Percentiles rank a stretch among this genome's conserved stretches.
phyloP scores from a whole-genome alignment of 2,113 vertebrate genomes.

The Cygnus atratus region DNA sequence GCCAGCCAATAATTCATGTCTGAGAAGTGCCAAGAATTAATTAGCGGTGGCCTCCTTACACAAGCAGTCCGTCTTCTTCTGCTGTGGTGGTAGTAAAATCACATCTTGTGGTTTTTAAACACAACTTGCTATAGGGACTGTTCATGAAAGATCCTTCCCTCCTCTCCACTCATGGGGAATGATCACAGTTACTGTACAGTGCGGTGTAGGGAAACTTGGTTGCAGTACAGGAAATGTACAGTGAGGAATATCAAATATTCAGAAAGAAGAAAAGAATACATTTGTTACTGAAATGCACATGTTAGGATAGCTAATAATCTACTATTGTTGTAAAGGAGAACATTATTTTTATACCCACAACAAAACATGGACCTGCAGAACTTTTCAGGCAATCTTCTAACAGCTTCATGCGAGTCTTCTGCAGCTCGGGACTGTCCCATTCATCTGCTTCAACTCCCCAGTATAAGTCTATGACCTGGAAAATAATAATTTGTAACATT shows the following conservation, averaged over 20 bases:
- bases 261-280: background rate
- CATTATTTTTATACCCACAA: slow-evolving; percentile 90
- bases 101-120: background rate
- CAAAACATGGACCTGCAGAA: slow-evolving; percentile 98
- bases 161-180: background rate
- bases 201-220: background rate
- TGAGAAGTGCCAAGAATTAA: background rate
- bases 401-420: slow-evolving; percentile 93
- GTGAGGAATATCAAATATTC: background rate
- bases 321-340: slow-evolving; percentile 59
- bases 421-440: slow-evolving; percentile 94
- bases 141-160: background rate
- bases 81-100: background rate
- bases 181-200: background rate
- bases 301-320: background rate
- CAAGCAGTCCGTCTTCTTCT: background rate
- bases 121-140: background rate
- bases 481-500: background rate
- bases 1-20: background rate
- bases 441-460: slow-evolving; percentile 94
- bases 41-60: background rate
- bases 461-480: slow-evolving; percentile 95
- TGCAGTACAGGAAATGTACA: background rate
- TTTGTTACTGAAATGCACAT: background rate
- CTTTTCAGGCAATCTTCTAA: slow-evolving; percentile 96